phyloP scores from a whole-genome alignment of 2,888 invertebrate genomes.

The Urechis unicinctus region DNA sequence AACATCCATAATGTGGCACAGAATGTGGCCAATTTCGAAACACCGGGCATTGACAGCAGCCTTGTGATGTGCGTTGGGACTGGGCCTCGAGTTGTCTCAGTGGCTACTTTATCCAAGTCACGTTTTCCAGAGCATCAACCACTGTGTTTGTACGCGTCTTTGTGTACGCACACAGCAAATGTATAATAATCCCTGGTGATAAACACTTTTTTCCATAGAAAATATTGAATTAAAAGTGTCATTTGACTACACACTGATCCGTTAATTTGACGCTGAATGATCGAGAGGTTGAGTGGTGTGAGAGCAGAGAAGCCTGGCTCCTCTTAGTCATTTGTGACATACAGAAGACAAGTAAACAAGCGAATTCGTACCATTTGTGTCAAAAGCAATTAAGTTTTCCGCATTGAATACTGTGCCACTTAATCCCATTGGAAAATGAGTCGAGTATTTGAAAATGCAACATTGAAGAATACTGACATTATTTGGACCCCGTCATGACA shows the following conservation, averaged over 20 bases:
- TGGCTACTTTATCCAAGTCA: conserved; percentile 69
- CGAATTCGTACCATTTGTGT: conserved; percentile 75
- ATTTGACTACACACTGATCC: conserved; percentile 3
- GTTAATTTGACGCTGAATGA: conserved; percentile 64
- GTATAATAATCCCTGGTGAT: neutral
- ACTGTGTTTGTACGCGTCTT: neutral
- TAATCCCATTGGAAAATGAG: too few relatives aligned
- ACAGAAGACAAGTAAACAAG: neutral
- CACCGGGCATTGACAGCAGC: too few relatives aligned
- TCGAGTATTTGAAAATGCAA: too few relatives aligned
- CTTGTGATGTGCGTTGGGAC: neutral
- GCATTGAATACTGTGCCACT: conserved; percentile 80
- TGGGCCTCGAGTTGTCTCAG: conserved; percentile 54
- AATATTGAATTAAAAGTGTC: too few relatives aligned
- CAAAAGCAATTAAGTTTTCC: conserved; percentile 82
- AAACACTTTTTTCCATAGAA: too few relatives aligned
- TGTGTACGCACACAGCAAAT: neutral
- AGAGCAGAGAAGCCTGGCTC: conserved; percentile 81
- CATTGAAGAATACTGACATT: too few relatives aligned
- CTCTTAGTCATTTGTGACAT: conserved; percentile 53
- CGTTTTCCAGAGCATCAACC: conserved; percentile 61
- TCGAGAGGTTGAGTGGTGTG: conserved; percentile 74
- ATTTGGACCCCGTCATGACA: too few relatives aligned
- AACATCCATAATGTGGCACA: too few relatives aligned
- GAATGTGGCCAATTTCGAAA: too few relatives aligned